Evolutionary conservation across 2,888 invertebrate genomes (phyloP), one percentile per base, ranked within the genome.

Genomic region (Melangyna quadrimaculata): DNA sequence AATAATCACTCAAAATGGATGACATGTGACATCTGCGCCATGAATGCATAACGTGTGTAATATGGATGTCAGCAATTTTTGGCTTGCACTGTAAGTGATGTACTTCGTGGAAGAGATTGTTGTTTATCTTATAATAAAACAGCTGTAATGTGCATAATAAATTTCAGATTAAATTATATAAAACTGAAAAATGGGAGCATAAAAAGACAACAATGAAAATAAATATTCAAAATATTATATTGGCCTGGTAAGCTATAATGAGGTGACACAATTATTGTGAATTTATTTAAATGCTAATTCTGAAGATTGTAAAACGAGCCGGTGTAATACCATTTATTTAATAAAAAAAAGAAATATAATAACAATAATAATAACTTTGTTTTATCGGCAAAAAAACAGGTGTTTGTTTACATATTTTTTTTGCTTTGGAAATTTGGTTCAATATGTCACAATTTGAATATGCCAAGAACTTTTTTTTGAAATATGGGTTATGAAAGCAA

Each of bases 261-360:
- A 63, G 80, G 84, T 86, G 84, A 80, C 84, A 80, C 65, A 48
- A 32, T 63, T 65, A 57, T 37, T 57, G 57, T 17, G 53, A 55
- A 67, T 67, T 67, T 67, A 57, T 80, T 61, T 69, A 27, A 24
- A 27, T 27, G 14, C 27, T 6, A 40, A 53, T 12, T 35, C 29
- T 35, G 59, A 70, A 59, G 24, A 10, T 51, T 63, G 24, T 51
- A 51, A 51, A 24, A 24, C n/a, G 51, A 51, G n/a, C n/a, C 14
- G 19, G 17, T 45, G 51, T 51, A 51, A 24, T 22, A 45, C 4
- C 0, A 24, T 2, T n/a, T n/a, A 7, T 24, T 40, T 7, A 14
- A 24, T 3, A 6, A 12, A 7, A 27, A 10, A 24, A 61, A n/a
- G n/a, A n/a, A n/a, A n/a, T n/a, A n/a, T n/a, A n/a, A n/a, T n/a